phyloP scores from a whole-genome alignment of 2,797 vertebrate species.

The Pelochelys cantorii region DNA sequence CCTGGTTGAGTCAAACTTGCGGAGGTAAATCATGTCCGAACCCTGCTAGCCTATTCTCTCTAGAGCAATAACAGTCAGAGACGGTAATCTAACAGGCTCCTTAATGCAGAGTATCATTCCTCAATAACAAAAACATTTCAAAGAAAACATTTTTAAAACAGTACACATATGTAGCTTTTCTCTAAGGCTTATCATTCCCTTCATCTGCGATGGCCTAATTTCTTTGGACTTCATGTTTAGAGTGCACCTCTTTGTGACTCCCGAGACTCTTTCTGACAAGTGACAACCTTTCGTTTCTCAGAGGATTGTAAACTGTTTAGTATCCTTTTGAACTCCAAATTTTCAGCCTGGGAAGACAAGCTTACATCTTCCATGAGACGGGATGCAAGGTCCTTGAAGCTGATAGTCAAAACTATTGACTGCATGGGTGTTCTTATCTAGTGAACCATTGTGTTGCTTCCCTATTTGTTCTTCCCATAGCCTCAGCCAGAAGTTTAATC shows the following conservation, averaged over 20 bases:
- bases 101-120: background rate
- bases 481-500: too few relatives aligned
- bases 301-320: background rate
- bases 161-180: background rate
- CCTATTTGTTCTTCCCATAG: background rate
- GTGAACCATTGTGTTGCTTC: too few relatives aligned
- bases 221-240: background rate
- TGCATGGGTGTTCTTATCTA: too few relatives aligned
- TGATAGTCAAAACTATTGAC: background rate
- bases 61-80: rapidly evolving
- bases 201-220: background rate
- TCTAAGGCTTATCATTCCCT: background rate
- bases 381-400: background rate
- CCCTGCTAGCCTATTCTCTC: background rate
- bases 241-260: background rate
- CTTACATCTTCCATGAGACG: background rate
- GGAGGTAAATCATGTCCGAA: background rate
- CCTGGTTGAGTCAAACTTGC: background rate
- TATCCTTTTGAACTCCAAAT: background rate
- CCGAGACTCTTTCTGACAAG: background rate
- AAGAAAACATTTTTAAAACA: background rate
- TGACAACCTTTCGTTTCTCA: background rate
- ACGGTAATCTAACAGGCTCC: background rate
- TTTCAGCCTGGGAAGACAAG: background rate
- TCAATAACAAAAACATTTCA: background rate